Percentiles rank a stretch among this genome's conserved stretches.
Evolutionary conservation across 2,888 invertebrate species (phyloP).

Genomic region (Dryomyza anilis): DNA sequence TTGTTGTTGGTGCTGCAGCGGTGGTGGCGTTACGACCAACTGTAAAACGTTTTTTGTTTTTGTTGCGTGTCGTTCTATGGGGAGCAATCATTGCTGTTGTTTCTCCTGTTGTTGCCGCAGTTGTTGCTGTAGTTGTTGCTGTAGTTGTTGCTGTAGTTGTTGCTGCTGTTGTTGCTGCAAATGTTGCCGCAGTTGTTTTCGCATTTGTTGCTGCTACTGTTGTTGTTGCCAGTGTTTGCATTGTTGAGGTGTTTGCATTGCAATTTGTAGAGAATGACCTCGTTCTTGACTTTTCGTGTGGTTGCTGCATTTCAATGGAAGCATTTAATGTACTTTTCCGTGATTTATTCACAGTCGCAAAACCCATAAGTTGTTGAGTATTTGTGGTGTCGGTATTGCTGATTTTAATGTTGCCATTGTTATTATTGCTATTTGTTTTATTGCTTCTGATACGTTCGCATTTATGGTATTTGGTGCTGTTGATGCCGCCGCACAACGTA

Average conservation of each 20-base stretch:
- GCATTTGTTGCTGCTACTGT: too few relatives aligned
- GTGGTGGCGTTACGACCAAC: slow-evolving; percentile 21
- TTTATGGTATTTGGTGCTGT: slow-evolving; percentile 33
- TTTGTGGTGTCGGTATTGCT: slow-evolving; percentile 4
- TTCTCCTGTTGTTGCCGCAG: slow-evolving; percentile 32
- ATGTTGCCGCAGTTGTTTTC: slow-evolving; percentile 26
- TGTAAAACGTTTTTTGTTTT: slow-evolving; percentile 36
- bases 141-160: slow-evolving; percentile 29
- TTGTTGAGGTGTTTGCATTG: slow-evolving; percentile 33
- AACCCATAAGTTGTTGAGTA: slow-evolving; percentile 5
- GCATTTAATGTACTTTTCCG: slow-evolving; percentile 14
- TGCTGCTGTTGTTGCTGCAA: slow-evolving; percentile 31
- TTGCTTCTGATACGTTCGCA: slow-evolving; percentile 29
- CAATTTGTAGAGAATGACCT: slow-evolving; percentile 28
- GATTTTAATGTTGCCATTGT: not conserved
- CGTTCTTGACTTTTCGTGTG: slow-evolving; percentile 28
- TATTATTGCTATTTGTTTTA: slow-evolving; percentile 25
- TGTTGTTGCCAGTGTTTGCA: slow-evolving; percentile 34
- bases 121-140: slow-evolving; percentile 32
- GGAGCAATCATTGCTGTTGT: slow-evolving; percentile 30
- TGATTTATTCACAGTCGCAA: slow-evolving; percentile 15
- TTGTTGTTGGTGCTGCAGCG: slow-evolving; percentile 28
- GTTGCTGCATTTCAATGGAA: slow-evolving; percentile 2
- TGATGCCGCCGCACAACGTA: not conserved
- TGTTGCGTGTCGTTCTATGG: slow-evolving; percentile 2